These are phyloP conservation scores for Platichthys stellatus DNA, from an alignment of 2,113 vertebrate species.

Conservation along the genomic window DNA sequence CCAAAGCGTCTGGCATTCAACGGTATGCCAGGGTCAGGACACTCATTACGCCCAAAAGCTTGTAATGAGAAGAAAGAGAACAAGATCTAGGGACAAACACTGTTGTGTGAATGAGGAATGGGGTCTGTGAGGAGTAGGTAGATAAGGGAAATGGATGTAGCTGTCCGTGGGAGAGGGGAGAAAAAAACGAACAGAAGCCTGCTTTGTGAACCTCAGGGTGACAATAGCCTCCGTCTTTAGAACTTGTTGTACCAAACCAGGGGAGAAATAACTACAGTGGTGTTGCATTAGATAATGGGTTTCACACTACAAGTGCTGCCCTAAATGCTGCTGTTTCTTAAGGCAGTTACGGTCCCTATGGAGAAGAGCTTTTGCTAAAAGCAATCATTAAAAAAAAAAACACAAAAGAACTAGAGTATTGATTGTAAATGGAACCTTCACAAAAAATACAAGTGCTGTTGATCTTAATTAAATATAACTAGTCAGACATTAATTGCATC, in stretches of 20 bases:
- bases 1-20: conserved; percentile 95
- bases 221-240: conserved; percentile 38
- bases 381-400: neutral
- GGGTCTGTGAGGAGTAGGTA: conserved; percentile 33
- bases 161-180: conserved; percentile 11
- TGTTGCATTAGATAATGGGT: conserved; percentile 6
- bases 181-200: conserved; percentile 9
- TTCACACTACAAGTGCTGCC: neutral
- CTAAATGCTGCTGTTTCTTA: conserved; percentile 22
- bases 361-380: neutral
- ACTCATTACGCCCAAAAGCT: conserved; percentile 99
- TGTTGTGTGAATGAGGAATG: conserved; percentile 58
- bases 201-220: conserved; percentile 29
- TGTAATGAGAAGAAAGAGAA: conserved; percentile 62
- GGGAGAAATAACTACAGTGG: conserved; percentile 14
- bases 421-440: conserved; percentile 1
- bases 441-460: neutral
- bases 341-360: neutral
- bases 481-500: neutral
- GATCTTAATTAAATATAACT: neutral
- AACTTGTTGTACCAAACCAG: conserved; percentile 17
- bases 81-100: conserved; percentile 54
- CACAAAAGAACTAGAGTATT: neutral
- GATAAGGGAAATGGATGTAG: conserved; percentile 64
- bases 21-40: conserved; percentile 94